Percentiles rank a stretch among this genome's conserved stretches.
These are phyloP conservation scores for Merodon equestris DNA, from an alignment of 2,888 invertebrate species.

Conservation along the genomic window DNA sequence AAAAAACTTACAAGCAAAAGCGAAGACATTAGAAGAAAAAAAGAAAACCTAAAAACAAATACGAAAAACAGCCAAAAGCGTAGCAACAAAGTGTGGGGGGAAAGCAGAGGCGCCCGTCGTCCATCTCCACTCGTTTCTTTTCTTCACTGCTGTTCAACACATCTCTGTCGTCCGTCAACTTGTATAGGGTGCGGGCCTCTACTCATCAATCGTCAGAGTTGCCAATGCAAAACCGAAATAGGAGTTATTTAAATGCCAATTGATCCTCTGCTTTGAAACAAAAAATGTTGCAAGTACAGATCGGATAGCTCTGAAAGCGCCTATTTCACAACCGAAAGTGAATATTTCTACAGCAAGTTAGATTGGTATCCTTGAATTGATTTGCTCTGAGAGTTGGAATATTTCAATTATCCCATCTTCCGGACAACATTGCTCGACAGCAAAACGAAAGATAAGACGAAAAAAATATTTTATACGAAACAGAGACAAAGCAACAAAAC, in stretches of 20 bases:
- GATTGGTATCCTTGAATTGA: too few relatives aligned
- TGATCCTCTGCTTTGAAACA: too few relatives aligned
- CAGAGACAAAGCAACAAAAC: constrained; percentile 10
- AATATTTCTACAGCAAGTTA: too few relatives aligned
- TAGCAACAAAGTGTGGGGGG: constrained; percentile 18
- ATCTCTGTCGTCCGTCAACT: constrained; percentile 6
- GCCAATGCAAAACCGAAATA: neutral
- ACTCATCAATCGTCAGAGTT: constrained; percentile 17
- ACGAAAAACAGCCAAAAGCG: neutral
- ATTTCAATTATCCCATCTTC: too few relatives aligned
- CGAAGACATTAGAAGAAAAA: neutral
- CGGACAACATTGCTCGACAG: neutral
- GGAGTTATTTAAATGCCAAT: too few relatives aligned
- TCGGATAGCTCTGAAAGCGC: too few relatives aligned
- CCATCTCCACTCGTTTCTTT: neutral
- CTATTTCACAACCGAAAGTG: too few relatives aligned
- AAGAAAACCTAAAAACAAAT: constrained; percentile 18
- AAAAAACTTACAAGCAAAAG: constrained; percentile 27
- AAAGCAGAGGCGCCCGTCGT: neutral
- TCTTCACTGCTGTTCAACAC: neutral
- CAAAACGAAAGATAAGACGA: neutral
- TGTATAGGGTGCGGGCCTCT: neutral
- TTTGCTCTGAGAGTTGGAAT: too few relatives aligned
- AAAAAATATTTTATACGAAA: constrained; percentile 9
- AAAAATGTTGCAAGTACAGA: too few relatives aligned